Evolutionary conservation across 2,113 vertebrate species (phyloP).

Genomic region (Pagrus major): DNA sequence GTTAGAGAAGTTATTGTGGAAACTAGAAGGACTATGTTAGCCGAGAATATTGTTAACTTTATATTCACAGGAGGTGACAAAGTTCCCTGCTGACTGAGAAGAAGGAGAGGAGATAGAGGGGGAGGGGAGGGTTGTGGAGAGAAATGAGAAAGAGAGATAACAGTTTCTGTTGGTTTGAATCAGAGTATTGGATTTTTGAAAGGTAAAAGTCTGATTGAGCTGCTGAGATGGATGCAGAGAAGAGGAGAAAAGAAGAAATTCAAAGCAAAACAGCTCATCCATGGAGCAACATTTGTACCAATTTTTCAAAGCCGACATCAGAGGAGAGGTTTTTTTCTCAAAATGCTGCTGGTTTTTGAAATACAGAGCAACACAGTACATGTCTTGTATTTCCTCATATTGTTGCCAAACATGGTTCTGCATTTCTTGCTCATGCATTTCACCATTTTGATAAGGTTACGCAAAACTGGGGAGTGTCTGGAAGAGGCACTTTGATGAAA

Average conservation of each 20-base stretch:
- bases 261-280: slow-evolving; percentile 33
- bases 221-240: slow-evolving; percentile 43
- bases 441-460: not conserved
- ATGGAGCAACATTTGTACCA: slow-evolving; percentile 34
- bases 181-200: slow-evolving; percentile 47
- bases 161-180: slow-evolving; percentile 39
- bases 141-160: slow-evolving; percentile 30
- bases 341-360: slow-evolving; percentile 24
- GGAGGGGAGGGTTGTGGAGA: slow-evolving; percentile 4
- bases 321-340: slow-evolving; percentile 9
- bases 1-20: slow-evolving; percentile 34
- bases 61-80: slow-evolving; percentile 49
- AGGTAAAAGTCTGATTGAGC: slow-evolving; percentile 45
- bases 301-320: slow-evolving; percentile 49
- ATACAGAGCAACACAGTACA: not conserved
- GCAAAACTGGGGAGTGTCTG: too few relatives aligned
- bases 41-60: slow-evolving; percentile 47
- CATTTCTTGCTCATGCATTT: slow-evolving; percentile 16
- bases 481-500: not conserved
- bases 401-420: not conserved
- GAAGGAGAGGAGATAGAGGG: slow-evolving; percentile 12
- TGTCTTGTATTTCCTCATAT: slow-evolving; percentile 17
- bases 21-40: slow-evolving; percentile 23
- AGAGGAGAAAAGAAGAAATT: slow-evolving; percentile 29
- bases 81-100: slow-evolving; percentile 49